These are phyloP conservation scores for Drosophila colorata DNA, from an alignment of 2,888 invertebrate genomes.

Conservation along the genomic window DNA sequence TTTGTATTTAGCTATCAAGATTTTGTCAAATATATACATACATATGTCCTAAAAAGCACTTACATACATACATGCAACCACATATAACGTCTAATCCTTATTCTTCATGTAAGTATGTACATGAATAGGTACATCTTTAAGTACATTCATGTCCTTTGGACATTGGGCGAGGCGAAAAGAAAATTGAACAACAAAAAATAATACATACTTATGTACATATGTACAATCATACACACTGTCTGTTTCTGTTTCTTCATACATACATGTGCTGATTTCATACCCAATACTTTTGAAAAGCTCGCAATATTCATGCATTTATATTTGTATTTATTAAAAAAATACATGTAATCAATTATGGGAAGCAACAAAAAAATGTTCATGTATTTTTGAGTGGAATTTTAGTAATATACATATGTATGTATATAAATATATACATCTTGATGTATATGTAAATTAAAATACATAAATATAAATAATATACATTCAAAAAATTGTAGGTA, in stretches of 20 bases:
- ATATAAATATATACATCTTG: too few species aligned
- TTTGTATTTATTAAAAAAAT: background rate
- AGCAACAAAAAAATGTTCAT: background rate
- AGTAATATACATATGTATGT: background rate
- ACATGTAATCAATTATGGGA: background rate
- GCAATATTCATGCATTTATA: background rate
- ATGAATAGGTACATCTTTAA: background rate
- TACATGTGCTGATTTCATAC: slow-evolving; percentile 1
- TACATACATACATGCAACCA: background rate
- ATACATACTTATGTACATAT: background rate
- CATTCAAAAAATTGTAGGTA: too few species aligned
- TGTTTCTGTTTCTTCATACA: background rate
- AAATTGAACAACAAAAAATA: background rate
- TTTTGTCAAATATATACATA: background rate
- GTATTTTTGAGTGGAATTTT: too few species aligned
- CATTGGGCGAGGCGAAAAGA: slow-evolving; percentile 13
- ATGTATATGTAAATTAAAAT: too few species aligned
- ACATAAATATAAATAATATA: too few species aligned
- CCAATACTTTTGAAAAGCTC: background rate
- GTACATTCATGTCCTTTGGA: slow-evolving; percentile 5
- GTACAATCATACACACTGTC: too few species aligned
- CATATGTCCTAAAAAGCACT: background rate
- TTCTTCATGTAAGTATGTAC: background rate
- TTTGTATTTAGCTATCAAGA: background rate
- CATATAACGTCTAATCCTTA: background rate